phyloP scores from a whole-genome alignment of 2,113 vertebrate species.

The Hydrolagus affinis region DNA sequence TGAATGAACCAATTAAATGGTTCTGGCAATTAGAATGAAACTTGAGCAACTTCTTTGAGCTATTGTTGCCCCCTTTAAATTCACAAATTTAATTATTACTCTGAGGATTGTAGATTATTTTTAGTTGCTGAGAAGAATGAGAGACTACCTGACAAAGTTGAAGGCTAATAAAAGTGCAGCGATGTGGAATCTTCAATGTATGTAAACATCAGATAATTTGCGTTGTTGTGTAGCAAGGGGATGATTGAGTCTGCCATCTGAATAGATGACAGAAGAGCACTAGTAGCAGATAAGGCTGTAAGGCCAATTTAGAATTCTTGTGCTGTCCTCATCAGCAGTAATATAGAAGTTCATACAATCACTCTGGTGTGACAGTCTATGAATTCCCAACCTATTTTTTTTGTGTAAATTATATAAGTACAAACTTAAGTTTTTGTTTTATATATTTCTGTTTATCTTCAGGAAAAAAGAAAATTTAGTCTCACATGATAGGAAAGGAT shows the following conservation, averaged over 20 bases:
- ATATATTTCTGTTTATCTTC: not conserved
- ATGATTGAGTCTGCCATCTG: not conserved
- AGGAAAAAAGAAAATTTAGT: not conserved
- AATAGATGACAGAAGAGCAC: not conserved
- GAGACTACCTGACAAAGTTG: not conserved
- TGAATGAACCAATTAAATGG: not conserved
- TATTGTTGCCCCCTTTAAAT: not conserved
- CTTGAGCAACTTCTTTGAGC: not conserved
- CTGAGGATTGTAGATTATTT: no score
- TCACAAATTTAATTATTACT: no score
- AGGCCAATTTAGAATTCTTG: not conserved
- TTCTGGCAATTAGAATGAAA: not conserved
- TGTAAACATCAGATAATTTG: not conserved
- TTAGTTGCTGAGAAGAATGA: not conserved
- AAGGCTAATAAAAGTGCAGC: not conserved
- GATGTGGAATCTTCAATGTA: not conserved
- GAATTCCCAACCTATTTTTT: not conserved
- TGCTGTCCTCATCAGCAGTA: not conserved
- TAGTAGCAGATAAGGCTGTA: not conserved
- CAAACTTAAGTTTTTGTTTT: not conserved
- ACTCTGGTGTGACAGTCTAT: not conserved
- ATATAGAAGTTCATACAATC: not conserved
- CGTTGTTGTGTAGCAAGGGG: not conserved
- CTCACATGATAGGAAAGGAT: not conserved
- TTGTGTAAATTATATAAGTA: not conserved